Percentiles rank a stretch among this genome's conserved stretches.
Evolutionary conservation across 2,113 vertebrate species (phyloP).

Genomic region (Oxyura jamaicensis): DNA sequence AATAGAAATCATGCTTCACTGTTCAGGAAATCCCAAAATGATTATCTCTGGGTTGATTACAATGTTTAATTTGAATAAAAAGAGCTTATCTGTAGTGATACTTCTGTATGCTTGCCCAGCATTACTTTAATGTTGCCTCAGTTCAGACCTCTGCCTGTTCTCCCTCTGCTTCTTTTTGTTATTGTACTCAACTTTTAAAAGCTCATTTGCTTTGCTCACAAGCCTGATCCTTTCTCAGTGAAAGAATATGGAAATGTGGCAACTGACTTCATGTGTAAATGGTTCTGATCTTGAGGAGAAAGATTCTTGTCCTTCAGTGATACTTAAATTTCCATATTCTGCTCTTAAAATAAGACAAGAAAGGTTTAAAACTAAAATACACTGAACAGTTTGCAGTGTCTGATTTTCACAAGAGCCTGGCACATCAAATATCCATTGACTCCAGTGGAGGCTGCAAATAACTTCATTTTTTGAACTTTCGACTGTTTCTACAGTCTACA

Average conservation of each 20-base stretch:
- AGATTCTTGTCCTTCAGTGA: neutral
- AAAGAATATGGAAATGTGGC: neutral
- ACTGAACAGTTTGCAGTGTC: neutral
- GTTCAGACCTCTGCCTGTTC: neutral
- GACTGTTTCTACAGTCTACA: neutral
- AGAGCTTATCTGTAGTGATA: neutral
- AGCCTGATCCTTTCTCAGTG: neutral
- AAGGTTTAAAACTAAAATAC: neutral
- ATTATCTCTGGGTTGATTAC: neutral
- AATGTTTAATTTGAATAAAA: neutral
- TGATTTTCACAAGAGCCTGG: neutral
- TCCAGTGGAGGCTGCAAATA: neutral
- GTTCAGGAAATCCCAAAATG: conserved; percentile 27
- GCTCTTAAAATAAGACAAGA: neutral
- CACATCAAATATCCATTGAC: neutral
- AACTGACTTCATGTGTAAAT: neutral
- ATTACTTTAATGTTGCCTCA: neutral
- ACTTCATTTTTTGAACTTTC: neutral
- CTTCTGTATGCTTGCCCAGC: neutral
- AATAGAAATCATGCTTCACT: conserved; percentile 10
- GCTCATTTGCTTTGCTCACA: neutral
- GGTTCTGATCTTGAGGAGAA: neutral
- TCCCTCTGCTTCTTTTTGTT: neutral
- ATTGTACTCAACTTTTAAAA: neutral
- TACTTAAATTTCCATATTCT: neutral